phyloP scores from a whole-genome alignment of 2,888 invertebrate genomes.

The Carterocephalus palaemon region DNA sequence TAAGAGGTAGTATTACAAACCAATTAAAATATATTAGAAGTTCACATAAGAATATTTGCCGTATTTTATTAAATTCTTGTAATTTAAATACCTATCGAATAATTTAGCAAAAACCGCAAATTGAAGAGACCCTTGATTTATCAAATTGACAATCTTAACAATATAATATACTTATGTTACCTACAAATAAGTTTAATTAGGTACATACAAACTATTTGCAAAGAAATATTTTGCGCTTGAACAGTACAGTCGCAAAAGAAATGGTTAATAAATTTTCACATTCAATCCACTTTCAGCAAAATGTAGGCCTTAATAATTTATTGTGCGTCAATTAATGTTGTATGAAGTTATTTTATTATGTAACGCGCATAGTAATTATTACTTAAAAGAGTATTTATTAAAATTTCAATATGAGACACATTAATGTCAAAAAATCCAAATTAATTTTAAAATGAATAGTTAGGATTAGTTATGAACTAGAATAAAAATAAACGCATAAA shows the following conservation, averaged over 20 bases:
- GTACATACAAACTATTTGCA: slow-evolving; percentile 37
- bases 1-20: too few species aligned
- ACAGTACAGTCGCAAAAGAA: slow-evolving; percentile 36
- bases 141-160: slow-evolving; percentile 70
- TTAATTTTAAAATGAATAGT: slow-evolving; percentile 2
- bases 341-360: slow-evolving; percentile 9
- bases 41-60: neutral
- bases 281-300: slow-evolving; percentile 20
- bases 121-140: slow-evolving; percentile 21
- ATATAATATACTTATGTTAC: too few species aligned
- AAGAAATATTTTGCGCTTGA: slow-evolving; percentile 26
- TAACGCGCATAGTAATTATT: slow-evolving; percentile 8
- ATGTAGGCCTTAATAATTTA: slow-evolving; percentile 24
- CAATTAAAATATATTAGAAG: neutral
- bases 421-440: too few species aligned
- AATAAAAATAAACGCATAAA: too few species aligned
- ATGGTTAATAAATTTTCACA: slow-evolving; percentile 23
- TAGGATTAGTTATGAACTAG: too few species aligned
- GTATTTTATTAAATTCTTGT: neutral
- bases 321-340: slow-evolving; percentile 21
- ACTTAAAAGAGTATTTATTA: slow-evolving; percentile 2
- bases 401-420: too few species aligned
- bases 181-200: slow-evolving; percentile 57
- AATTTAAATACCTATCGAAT: too few species aligned
- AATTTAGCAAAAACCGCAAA: slow-evolving; percentile 20